These are phyloP conservation scores for Oryctes rhinoceros DNA, from an alignment of 1,140 invertebrate species.

Conservation along the genomic window DNA sequence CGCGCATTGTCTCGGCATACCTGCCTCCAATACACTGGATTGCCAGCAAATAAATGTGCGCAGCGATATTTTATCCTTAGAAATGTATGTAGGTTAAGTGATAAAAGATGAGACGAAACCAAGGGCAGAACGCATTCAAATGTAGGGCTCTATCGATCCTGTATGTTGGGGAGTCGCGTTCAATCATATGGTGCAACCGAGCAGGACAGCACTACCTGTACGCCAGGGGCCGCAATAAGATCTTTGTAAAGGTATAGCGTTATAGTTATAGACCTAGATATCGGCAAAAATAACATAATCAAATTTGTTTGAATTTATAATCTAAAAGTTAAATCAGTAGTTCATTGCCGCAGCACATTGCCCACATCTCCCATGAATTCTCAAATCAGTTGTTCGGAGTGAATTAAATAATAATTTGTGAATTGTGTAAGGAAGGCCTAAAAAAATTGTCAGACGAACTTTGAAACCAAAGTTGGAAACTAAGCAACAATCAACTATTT, in stretches of 20 bases:
- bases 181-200: conserved; percentile 14
- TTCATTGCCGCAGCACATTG: too few species aligned
- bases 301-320: too few species aligned
- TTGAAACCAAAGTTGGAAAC: too few species aligned
- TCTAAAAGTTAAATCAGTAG: too few species aligned
- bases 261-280: too few species aligned
- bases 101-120: conserved; percentile 26
- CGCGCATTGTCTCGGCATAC: background rate
- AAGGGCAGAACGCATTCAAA: conserved; percentile 30
- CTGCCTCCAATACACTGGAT: background rate
- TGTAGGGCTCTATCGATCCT: conserved; percentile 29
- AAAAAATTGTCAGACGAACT: too few species aligned
- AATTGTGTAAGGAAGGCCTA: too few species aligned
- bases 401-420: too few species aligned
- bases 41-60: background rate
- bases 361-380: too few species aligned
- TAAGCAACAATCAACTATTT: too few species aligned
- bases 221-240: background rate
- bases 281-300: too few species aligned
- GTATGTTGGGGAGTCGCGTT: conserved; percentile 11
- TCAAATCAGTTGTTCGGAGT: too few species aligned
- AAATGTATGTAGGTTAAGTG: conserved; percentile 31
- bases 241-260: background rate
- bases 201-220: background rate
- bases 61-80: background rate